Percentiles rank a stretch among this genome's conserved stretches.
Conservation (phyloP, 2,888 invertebrate species). For the Dryomyza anilis region DNA sequence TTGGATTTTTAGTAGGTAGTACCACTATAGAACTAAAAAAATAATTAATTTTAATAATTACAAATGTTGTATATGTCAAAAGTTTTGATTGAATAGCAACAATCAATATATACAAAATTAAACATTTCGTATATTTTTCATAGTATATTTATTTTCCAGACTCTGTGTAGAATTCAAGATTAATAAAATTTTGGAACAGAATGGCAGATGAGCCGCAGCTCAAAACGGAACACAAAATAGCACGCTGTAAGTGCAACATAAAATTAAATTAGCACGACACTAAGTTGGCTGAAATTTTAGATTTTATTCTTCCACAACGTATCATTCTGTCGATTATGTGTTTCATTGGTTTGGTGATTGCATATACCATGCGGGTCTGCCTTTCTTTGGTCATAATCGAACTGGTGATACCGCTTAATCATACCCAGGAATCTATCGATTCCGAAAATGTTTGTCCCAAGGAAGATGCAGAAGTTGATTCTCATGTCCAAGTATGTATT, state of each 20-base stretch:
- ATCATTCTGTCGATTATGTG: conserved; percentile 71
- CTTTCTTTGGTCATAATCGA: conserved; percentile 71
- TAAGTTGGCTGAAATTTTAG: conserved; percentile 59
- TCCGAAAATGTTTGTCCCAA: not conserved
- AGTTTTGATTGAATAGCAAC: too few species aligned
- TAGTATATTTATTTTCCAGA: too few species aligned
- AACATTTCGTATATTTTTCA: too few species aligned
- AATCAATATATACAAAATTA: too few species aligned
- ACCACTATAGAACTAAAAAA: too few species aligned
- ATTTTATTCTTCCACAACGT: conserved; percentile 68
- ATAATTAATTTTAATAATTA: too few species aligned
- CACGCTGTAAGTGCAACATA: conserved; percentile 5
- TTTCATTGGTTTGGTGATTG: conserved; percentile 69
- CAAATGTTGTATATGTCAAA: too few species aligned
- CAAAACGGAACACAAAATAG: conserved; percentile 7
- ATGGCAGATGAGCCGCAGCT: not conserved
- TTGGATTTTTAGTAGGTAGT: too few species aligned
- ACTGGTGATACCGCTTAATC: conserved; percentile 62
- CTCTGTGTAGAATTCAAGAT: too few species aligned
- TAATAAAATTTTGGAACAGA: not conserved
- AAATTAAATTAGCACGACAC: conserved; percentile 1
- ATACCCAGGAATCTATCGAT: not conserved
- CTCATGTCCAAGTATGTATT: not conserved
- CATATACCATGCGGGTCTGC: conserved; percentile 73
- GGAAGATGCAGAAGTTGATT: not conserved